Conservation (phyloP, 92 coral and sea anemone species). For the Epizoanthus fatuus region DNA sequence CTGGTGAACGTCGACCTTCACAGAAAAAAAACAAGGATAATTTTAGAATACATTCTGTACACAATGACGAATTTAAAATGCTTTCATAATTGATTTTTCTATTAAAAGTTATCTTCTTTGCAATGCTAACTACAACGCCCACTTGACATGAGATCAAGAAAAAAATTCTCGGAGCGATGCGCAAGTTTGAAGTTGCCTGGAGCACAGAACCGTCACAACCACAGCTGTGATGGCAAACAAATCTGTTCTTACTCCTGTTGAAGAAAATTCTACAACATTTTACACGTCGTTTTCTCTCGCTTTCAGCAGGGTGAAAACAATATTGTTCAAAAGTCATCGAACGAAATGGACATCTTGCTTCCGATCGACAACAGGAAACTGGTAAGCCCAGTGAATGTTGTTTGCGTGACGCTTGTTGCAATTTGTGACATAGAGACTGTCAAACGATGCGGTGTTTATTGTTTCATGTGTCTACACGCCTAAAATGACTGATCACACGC, state of each 20-base stretch:
- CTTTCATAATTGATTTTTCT: not conserved
- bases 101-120: constrained; percentile 21
- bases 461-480: constrained; percentile 25
- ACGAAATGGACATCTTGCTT: constrained; percentile 7
- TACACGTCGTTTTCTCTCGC: not conserved
- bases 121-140: not conserved
- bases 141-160: not conserved
- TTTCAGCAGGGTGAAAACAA: not conserved
- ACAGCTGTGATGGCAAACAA: constrained; percentile 8
- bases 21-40: not conserved
- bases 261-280: not conserved
- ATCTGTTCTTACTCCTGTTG: not conserved
- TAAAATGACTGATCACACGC: constrained; percentile 39
- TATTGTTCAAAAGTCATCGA: not conserved
- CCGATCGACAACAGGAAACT: constrained; percentile 23
- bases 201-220: not conserved
- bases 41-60: constrained; percentile 9
- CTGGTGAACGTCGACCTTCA: not conserved
- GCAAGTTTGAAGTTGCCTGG: constrained; percentile 4
- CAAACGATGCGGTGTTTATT: constrained; percentile 24
- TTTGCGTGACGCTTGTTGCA: constrained; percentile 29
- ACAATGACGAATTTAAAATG: not conserved
- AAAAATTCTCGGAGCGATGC: not conserved
- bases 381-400: constrained; percentile 2
- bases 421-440: constrained; percentile 18